phyloP scores from a whole-genome alignment of 2,888 invertebrate genomes.

The Bombylius major region DNA sequence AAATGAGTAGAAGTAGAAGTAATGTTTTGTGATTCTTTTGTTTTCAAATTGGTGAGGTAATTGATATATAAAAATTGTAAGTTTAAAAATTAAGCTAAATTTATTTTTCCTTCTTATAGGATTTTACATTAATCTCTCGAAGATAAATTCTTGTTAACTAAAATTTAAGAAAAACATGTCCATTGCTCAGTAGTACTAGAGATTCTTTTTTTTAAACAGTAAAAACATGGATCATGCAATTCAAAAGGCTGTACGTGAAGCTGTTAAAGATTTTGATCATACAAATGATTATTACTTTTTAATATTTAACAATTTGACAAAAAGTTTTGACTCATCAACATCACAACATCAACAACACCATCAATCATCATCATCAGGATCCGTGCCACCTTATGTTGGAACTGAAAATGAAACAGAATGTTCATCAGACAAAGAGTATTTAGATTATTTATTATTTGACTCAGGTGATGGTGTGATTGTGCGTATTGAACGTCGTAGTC shows the following conservation, averaged over 20 bases:
- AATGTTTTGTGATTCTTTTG: too few relatives aligned
- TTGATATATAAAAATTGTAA: too few relatives aligned
- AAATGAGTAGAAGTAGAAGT: too few relatives aligned
- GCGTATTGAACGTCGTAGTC: conserved; percentile 13
- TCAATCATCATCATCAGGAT: neutral
- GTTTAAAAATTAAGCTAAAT: too few relatives aligned
- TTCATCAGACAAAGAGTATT: neutral
- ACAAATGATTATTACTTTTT: neutral
- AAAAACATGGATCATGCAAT: neutral
- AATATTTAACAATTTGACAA: neutral
- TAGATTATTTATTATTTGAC: neutral
- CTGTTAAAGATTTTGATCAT: neutral
- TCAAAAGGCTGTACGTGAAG: neutral
- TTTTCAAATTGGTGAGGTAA: too few relatives aligned
- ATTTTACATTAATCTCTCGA: too few relatives aligned
- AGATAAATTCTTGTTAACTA: too few relatives aligned
- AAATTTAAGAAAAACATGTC: too few relatives aligned
- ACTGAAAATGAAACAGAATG: neutral
- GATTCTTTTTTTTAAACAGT: too few relatives aligned
- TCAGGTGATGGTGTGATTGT: conserved; percentile 10
- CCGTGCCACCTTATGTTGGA: neutral
- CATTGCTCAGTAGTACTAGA: too few relatives aligned
- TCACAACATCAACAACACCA: neutral
- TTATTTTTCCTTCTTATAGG: too few relatives aligned
- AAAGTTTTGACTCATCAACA: neutral